Evolutionary conservation across 2,797 vertebrate genomes (phyloP), one percentile per base, ranked within the genome.

Genomic region (Ispidina lecontei): DNA sequence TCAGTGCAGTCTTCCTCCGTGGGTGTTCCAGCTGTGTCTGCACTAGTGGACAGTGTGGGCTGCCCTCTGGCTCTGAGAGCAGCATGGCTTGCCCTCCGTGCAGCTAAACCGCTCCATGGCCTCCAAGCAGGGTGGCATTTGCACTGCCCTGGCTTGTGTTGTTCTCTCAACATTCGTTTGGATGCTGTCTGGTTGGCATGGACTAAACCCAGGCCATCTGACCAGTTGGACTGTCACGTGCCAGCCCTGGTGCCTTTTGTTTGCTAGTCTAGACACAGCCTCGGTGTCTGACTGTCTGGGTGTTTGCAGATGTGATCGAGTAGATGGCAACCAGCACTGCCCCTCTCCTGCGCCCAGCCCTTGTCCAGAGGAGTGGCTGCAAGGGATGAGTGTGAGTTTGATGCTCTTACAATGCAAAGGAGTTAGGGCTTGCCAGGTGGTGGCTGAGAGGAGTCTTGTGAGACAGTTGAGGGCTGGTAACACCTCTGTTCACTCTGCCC

Each of bases 41-140:
- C 60, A 64, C 74, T 35, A 46, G 64, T 15, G 68, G 33, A 18
- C 54, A 29, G 56, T 0, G 3, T 29, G 44, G 52, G 76, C 59
- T 2, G 3, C 62, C 55, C 29, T 52, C 44, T 39, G 43, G 33
- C 52, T 67, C 26, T 35, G 51, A 19, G 22, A 75, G 41, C 52
- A 52, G 22, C 35, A 3, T 9, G 41, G 46, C 68, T 87, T 87
- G n/a, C 60, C 60, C 43, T 56, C 58, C 4, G 0, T 59, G n/a
- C 43, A 62, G 58, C 37, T 46, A 14, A 89, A 62, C 21, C 1
- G 2, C 29, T 21, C 46, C 0, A 0, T 4, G 17, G 17, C 14
- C 51, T 76, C 39, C 47, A 17, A 59, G 35, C 8, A 85, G 39
- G 28, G 31, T 51, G 43, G 21, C 15, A 18, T 64, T 84, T 54